Conservation (phyloP, 2,888 invertebrate species). For the Drosophila mimica region DNA sequence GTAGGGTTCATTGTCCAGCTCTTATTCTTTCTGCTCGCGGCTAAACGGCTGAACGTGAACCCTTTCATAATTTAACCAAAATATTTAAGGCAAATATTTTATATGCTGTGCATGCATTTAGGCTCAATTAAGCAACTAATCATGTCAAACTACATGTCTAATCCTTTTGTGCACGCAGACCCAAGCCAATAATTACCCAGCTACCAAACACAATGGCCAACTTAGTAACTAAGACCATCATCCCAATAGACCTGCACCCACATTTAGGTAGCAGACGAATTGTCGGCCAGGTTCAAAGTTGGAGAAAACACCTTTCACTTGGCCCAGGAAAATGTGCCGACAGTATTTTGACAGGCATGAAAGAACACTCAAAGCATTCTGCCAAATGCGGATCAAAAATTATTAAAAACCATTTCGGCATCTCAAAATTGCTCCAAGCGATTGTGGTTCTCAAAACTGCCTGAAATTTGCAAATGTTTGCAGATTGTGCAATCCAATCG, state of each 20-base stretch:
- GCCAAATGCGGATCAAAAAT: constrained; percentile 4
- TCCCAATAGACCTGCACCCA: constrained; percentile 33
- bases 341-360: constrained; percentile 67
- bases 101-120: constrained; percentile 73
- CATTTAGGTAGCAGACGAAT: constrained; percentile 54
- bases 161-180: constrained; percentile 57
- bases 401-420: constrained; percentile 58
- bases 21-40: constrained; percentile 22
- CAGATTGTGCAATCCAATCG: constrained; percentile 52
- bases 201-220: constrained; percentile 41
- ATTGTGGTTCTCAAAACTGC: constrained; percentile 41
- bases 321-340: constrained; percentile 47
- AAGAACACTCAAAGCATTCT: constrained; percentile 10
- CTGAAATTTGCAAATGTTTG: constrained; percentile 12
- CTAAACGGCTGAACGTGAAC: constrained; percentile 44
- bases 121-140: constrained; percentile 82
- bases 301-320: constrained; percentile 35
- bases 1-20: constrained; percentile 21
- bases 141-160: constrained; percentile 72
- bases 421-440: constrained; percentile 4
- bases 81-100: constrained; percentile 78
- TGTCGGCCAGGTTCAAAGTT: constrained; percentile 69
- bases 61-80: constrained; percentile 77
- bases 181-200: constrained; percentile 50
- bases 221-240: constrained; percentile 23